Conservation (phyloP, 2,113 vertebrate species). For the Sprattus sprattus region DNA sequence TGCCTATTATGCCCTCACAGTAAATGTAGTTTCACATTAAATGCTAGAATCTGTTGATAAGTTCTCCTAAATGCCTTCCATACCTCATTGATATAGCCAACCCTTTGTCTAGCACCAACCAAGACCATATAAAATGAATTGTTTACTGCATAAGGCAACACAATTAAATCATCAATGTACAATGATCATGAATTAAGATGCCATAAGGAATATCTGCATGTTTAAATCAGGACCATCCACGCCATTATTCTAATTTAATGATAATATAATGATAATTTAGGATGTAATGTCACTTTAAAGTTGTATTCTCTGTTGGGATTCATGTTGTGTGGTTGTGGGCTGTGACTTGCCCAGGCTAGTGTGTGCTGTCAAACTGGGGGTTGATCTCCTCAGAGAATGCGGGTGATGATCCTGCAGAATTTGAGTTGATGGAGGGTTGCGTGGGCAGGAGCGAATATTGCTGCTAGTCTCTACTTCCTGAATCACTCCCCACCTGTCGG, state of each 20-base stretch:
- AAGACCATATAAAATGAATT: not conserved
- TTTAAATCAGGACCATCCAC: not conserved
- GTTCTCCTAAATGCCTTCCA: not conserved
- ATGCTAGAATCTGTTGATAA: not conserved
- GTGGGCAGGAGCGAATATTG: slow-evolving; percentile 25
- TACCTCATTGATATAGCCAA: not conserved
- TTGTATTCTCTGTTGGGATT: not conserved
- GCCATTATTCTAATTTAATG: not conserved
- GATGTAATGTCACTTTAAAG: not conserved
- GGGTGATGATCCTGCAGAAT: slow-evolving; percentile 25
- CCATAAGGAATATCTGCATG: not conserved
- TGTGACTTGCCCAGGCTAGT: not conserved
- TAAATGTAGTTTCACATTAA: not conserved
- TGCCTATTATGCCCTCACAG: not conserved
- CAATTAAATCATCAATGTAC: no score
- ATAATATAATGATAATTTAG: no score
- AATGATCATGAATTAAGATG: not conserved
- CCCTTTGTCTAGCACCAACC: not conserved
- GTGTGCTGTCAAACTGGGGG: not conserved
- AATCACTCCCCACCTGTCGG: not conserved
- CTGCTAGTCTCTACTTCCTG: not conserved
- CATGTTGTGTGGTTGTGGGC: not conserved
- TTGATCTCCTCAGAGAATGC: slow-evolving; percentile 14
- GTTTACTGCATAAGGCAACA: not conserved
- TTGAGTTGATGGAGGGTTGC: slow-evolving; percentile 20